Evolutionary conservation across 2,797 vertebrate species (phyloP).

Genomic region (Girardinus metallicus): DNA sequence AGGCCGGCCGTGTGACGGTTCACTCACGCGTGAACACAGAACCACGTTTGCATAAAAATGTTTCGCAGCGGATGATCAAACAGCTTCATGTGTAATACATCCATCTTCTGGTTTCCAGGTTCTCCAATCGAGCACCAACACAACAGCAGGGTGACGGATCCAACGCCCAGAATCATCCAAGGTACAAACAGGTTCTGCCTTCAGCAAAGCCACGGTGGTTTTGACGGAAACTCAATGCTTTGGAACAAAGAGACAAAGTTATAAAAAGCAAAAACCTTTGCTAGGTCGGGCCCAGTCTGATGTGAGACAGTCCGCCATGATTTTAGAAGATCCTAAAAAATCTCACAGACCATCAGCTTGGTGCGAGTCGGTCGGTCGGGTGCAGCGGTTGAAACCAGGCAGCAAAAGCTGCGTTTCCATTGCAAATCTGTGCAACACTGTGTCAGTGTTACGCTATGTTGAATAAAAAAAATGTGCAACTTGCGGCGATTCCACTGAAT

Average conservation of each 20-base stretch:
- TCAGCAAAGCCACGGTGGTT: not conserved
- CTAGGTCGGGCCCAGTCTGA: not conserved
- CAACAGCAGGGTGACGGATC: conserved; percentile 75
- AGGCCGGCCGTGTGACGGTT: not conserved
- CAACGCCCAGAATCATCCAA: conserved; percentile 72
- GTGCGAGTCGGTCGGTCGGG: too few relatives aligned
- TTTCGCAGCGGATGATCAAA: not conserved
- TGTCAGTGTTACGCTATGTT: too few relatives aligned
- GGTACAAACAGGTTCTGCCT: conserved; percentile 54
- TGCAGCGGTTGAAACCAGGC: too few relatives aligned
- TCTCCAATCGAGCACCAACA: conserved; percentile 82
- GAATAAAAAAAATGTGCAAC: too few relatives aligned
- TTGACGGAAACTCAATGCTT: too few relatives aligned
- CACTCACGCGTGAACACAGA: not conserved
- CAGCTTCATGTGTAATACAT: not conserved
- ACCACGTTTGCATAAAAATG: conserved; percentile 9
- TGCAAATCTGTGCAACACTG: too few relatives aligned
- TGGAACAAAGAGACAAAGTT: not conserved
- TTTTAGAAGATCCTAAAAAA: not conserved
- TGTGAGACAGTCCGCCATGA: not conserved
- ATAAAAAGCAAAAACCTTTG: not conserved
- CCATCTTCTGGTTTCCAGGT: conserved; percentile 52
- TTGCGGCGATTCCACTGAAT: too few relatives aligned
- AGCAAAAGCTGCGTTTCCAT: too few relatives aligned
- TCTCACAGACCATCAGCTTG: not conserved